Conservation (phyloP, 2,888 invertebrate genomes). For the Conistra vaccinii region DNA sequence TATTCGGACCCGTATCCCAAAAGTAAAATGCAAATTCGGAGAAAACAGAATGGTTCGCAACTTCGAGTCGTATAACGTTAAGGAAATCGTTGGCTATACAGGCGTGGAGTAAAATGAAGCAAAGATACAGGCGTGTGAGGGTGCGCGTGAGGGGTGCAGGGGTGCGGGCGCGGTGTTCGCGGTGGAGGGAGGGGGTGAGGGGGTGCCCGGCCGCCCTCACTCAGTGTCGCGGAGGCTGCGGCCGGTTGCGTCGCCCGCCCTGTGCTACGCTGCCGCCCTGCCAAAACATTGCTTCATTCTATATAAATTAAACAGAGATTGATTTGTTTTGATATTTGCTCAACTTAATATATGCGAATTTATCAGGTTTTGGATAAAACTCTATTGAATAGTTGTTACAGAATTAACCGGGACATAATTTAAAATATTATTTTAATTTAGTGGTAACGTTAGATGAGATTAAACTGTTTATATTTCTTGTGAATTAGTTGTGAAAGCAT, state of each 20-base stretch:
- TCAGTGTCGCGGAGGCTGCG: constrained; percentile 91
- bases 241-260: constrained; percentile 84
- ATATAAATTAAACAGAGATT: constrained; percentile 67
- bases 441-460: constrained; percentile 71
- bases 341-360: constrained; percentile 49
- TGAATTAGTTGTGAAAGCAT: constrained; percentile 62
- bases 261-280: constrained; percentile 72
- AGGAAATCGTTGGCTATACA: constrained; percentile 84
- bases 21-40: constrained; percentile 63
- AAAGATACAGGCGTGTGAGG: constrained; percentile 82
- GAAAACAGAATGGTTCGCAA: constrained; percentile 67
- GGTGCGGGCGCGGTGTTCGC: constrained; percentile 61
- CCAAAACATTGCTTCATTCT: constrained; percentile 78
- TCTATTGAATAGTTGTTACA: constrained; percentile 35
- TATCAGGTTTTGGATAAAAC: constrained; percentile 25
- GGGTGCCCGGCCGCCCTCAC: constrained; percentile 78
- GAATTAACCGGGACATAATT: constrained; percentile 32
- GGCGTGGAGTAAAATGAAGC: constrained; percentile 84
- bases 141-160: constrained; percentile 71
- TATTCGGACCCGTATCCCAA: constrained; percentile 9
- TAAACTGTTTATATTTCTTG: constrained; percentile 72
- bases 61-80: constrained; percentile 75
- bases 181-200: constrained; percentile 64
- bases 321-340: constrained; percentile 60
- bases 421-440: constrained; percentile 69